Percentiles rank a stretch among this genome's conserved stretches.
phyloP scores from a whole-genome alignment of 2,113 vertebrate genomes.

The Xenopus borealis region DNA sequence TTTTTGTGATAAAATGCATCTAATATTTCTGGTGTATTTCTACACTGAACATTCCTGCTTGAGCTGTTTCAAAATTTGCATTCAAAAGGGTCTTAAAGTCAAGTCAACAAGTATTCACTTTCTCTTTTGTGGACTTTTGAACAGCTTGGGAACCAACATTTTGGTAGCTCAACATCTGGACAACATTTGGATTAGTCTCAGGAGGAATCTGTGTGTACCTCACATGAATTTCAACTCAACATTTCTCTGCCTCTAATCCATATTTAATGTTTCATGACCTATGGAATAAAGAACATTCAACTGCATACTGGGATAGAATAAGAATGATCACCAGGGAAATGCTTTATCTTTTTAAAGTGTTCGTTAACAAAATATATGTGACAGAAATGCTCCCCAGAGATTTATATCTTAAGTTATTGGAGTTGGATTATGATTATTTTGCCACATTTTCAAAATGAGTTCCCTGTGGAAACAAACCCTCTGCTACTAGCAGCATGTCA shows the following conservation, averaged over 20 bases:
- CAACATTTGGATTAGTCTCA: slow-evolving; percentile 67
- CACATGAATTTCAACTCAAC: slow-evolving; percentile 59
- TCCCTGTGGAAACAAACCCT: slow-evolving; percentile 58
- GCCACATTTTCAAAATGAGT: slow-evolving; percentile 72
- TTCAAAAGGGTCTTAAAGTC: neutral
- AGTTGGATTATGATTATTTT: slow-evolving; percentile 73
- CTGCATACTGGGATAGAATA: slow-evolving; percentile 75
- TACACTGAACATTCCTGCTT: no score
- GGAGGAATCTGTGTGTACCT: slow-evolving; percentile 62
- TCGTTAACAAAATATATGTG: slow-evolving; percentile 62
- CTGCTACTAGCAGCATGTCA: slow-evolving; percentile 69
- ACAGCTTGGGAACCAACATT: slow-evolving; percentile 57
- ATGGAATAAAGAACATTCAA: slow-evolving; percentile 70
- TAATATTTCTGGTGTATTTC: no score
- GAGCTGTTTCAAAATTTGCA: no score
- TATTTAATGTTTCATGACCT: slow-evolving; percentile 79
- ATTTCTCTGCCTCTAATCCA: slow-evolving; percentile 71
- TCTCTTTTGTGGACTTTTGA: slow-evolving; percentile 48
- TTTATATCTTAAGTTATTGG: slow-evolving; percentile 67
- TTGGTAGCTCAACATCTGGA: slow-evolving; percentile 69
- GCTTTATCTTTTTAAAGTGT: slow-evolving; percentile 54
- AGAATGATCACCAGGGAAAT: slow-evolving; percentile 72
- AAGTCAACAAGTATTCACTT: slow-evolving; percentile 52
- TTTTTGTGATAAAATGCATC: no score
- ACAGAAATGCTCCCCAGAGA: slow-evolving; percentile 65